Evolutionary conservation across 1,140 invertebrate species (phyloP).

Genomic region (Rhopalosiphum padi): DNA sequence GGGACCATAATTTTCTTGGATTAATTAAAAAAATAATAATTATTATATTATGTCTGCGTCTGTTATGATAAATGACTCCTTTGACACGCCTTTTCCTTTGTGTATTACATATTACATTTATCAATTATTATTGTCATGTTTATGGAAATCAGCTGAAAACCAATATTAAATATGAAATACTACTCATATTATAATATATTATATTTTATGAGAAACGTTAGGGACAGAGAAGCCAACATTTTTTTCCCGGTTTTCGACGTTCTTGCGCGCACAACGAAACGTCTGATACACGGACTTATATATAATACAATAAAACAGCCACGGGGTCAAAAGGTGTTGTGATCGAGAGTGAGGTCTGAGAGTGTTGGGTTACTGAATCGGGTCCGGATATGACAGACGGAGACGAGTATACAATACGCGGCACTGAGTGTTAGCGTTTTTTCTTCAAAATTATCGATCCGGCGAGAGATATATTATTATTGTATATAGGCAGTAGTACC

Average conservation of each 20-base stretch:
- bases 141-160: not conserved
- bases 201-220: not conserved
- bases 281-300: not conserved
- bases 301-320: not conserved
- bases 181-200: not conserved
- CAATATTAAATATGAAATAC: not conserved
- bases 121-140: not conserved
- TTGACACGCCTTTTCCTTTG: not conserved
- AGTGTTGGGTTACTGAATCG: not conserved
- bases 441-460: not conserved
- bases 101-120: no score
- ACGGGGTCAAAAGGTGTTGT: not conserved
- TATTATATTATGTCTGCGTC: not conserved
- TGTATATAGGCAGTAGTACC: no score
- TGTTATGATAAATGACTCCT: not conserved
- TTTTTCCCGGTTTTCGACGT: not conserved
- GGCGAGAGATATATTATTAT: not conserved
- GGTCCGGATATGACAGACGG: not conserved
- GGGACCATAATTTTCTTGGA: not conserved
- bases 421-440: not conserved
- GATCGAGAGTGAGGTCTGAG: not conserved
- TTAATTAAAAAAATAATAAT: not conserved
- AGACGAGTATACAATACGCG: not conserved
- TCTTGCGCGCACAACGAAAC: not conserved
- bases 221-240: not conserved